Conservation (phyloP, 2,888 invertebrate species). For the Gnatocerus cornutus region DNA sequence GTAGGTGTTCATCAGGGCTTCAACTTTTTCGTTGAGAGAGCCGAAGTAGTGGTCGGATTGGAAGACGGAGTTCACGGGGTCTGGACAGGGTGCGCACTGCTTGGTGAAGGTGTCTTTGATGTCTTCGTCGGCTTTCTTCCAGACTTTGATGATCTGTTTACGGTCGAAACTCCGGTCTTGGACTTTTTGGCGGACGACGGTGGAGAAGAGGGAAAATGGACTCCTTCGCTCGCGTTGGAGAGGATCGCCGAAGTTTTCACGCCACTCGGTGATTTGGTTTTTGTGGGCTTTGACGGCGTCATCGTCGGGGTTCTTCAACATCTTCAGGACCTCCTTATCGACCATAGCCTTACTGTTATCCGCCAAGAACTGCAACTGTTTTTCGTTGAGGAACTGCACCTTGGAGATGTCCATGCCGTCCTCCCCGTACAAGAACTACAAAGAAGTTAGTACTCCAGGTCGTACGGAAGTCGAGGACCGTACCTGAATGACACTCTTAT, state of each 20-base stretch:
- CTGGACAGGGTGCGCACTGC: slow-evolving; percentile 75
- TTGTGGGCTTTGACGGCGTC: slow-evolving; percentile 74
- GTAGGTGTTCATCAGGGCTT: slow-evolving; percentile 79
- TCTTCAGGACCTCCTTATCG: slow-evolving; percentile 74
- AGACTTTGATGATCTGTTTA: slow-evolving; percentile 76
- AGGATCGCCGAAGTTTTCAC: slow-evolving; percentile 73
- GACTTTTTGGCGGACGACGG: slow-evolving; percentile 72
- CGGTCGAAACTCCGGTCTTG: slow-evolving; percentile 71
- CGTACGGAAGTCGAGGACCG: slow-evolving; percentile 12
- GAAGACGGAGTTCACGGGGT: slow-evolving; percentile 81
- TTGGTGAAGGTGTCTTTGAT: slow-evolving; percentile 70
- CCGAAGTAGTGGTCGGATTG: slow-evolving; percentile 87
- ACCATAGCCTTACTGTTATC: slow-evolving; percentile 83
- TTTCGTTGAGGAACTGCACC: slow-evolving; percentile 85
- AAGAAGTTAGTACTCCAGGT: no score
- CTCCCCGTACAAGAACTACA: slow-evolving; percentile 91
- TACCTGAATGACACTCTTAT: slow-evolving; percentile 92
- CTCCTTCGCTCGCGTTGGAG: slow-evolving; percentile 72
- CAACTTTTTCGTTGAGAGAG: slow-evolving; percentile 87
- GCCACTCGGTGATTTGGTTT: slow-evolving; percentile 78
- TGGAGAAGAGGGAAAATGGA: slow-evolving; percentile 77
- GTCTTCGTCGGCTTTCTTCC: slow-evolving; percentile 78
- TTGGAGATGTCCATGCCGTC: slow-evolving; percentile 94
- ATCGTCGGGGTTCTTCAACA: slow-evolving; percentile 74
- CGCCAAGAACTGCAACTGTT: slow-evolving; percentile 87